Percentiles rank a stretch among this genome's conserved stretches.
These are phyloP conservation scores for Thunnus albacares DNA, from an alignment of 2,797 vertebrate species.

Conservation along the genomic window DNA sequence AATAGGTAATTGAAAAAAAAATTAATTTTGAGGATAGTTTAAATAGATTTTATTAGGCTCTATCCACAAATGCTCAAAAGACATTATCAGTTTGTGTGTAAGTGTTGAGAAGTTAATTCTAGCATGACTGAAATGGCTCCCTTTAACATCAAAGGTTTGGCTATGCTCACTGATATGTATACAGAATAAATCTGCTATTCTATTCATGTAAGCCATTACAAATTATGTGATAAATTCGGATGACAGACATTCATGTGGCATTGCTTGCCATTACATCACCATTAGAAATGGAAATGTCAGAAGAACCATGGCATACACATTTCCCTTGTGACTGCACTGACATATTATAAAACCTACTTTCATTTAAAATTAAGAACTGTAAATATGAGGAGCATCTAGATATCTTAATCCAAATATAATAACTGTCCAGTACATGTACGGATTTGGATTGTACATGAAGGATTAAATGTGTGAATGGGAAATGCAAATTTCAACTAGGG, in stretches of 20 bases:
- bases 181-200: not conserved
- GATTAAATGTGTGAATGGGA: slow-evolving; percentile 13
- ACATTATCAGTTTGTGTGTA: not conserved
- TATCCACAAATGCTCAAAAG: not conserved
- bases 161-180: not conserved
- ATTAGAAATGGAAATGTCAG: slow-evolving; percentile 26
- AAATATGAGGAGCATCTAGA: slow-evolving; percentile 18
- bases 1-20: not conserved
- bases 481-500: slow-evolving; percentile 18
- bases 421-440: slow-evolving; percentile 8
- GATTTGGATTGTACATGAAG: slow-evolving; percentile 37
- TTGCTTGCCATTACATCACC: slow-evolving; percentile 40
- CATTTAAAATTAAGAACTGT: slow-evolving; percentile 15
- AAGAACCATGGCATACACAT: slow-evolving; percentile 7
- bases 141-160: not conserved
- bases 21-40: not conserved
- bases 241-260: slow-evolving; percentile 4
- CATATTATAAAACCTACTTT: slow-evolving; percentile 21
- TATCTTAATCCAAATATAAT: slow-evolving; percentile 19
- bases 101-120: not conserved
- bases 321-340: not conserved
- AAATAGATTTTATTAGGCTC: not conserved
- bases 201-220: slow-evolving; percentile 18
- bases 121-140: not conserved
- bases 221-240: slow-evolving; percentile 15